A percentile compares a stretch with the other conserved stretches of the same genome.
phyloP scores from a whole-genome alignment of 2,113 vertebrate genomes.

The Aspidoscelis tigris region DNA sequence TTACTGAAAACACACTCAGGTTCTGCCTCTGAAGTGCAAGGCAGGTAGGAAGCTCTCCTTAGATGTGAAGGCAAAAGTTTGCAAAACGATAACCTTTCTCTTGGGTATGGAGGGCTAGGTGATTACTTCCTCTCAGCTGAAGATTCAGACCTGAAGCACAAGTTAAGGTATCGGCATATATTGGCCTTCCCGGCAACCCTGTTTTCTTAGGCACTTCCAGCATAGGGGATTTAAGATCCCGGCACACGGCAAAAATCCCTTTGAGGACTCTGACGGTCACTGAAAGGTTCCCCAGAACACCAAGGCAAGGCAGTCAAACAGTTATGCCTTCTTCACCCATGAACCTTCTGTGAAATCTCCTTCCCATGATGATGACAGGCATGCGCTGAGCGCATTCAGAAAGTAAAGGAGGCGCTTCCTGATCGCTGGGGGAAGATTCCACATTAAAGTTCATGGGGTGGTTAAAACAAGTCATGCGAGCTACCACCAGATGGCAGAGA shows the following conservation, averaged over 20 bases:
- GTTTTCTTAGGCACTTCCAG: not conserved
- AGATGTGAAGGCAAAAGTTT: not conserved
- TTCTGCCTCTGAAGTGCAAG: not conserved
- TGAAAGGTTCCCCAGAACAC: not conserved
- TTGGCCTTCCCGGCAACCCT: not conserved
- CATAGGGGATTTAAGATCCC: not conserved
- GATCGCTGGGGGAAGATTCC: not conserved
- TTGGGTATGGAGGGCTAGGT: not conserved
- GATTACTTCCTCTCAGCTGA: slow-evolving; percentile 3
- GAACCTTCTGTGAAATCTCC: not conserved
- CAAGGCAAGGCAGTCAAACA: not conserved
- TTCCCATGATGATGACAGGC: not conserved
- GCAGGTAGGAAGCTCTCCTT: not conserved
- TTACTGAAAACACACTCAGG: not conserved
- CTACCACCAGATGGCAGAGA: slow-evolving; percentile 48
- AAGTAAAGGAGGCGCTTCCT: slow-evolving; percentile 15
- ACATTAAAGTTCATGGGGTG: not conserved
- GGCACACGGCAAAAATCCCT: not conserved
- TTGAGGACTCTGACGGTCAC: not conserved
- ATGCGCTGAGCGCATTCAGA: not conserved
- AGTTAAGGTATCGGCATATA: not conserved
- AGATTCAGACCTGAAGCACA: slow-evolving; percentile 1
- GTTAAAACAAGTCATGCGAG: slow-evolving; percentile 30
- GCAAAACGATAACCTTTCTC: not conserved
- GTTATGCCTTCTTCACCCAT: not conserved